Evolutionary conservation across 2,888 invertebrate genomes (phyloP).

Genomic region (Galeruca laticollis): DNA sequence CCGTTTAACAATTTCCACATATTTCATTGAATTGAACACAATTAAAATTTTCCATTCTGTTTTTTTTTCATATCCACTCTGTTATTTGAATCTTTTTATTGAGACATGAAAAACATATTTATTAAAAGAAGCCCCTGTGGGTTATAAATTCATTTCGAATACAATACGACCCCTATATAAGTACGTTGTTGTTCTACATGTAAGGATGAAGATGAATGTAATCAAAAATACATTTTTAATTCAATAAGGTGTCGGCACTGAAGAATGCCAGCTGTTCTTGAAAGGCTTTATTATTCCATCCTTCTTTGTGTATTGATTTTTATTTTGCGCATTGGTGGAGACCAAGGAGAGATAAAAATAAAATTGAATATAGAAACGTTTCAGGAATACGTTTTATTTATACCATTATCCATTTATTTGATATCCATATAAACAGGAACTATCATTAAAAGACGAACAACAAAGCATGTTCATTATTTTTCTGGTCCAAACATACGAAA

Average conservation of each 20-base stretch:
- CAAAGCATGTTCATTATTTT: too few relatives aligned
- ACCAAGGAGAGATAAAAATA: constrained; percentile 6
- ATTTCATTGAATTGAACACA: constrained; percentile 2
- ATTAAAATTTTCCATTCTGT: constrained; percentile 11
- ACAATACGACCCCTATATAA: constrained; percentile 43
- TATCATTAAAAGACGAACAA: too few relatives aligned
- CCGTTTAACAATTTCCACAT: not conserved
- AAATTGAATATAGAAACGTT: not conserved
- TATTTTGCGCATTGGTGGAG: constrained; percentile 25
- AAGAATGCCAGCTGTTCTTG: constrained; percentile 49
- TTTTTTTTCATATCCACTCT: constrained; percentile 3
- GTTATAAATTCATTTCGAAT: constrained; percentile 35
- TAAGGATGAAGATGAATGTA: constrained; percentile 43
- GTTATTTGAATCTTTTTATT: constrained; percentile 14
- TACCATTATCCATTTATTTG: too few relatives aligned
- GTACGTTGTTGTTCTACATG: constrained; percentile 40
- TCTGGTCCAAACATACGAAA: too few relatives aligned
- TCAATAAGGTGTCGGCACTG: constrained; percentile 50
- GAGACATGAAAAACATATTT: constrained; percentile 27
- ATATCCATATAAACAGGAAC: too few relatives aligned
- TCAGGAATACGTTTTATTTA: not conserved
- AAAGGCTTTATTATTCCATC: constrained; percentile 45
- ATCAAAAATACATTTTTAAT: constrained; percentile 52
- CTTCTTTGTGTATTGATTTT: constrained; percentile 34
- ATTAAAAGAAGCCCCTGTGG: constrained; percentile 37